These are phyloP conservation scores for Drosophila heteroneura DNA, from an alignment of 2,888 invertebrate genomes.

Conservation along the genomic window DNA sequence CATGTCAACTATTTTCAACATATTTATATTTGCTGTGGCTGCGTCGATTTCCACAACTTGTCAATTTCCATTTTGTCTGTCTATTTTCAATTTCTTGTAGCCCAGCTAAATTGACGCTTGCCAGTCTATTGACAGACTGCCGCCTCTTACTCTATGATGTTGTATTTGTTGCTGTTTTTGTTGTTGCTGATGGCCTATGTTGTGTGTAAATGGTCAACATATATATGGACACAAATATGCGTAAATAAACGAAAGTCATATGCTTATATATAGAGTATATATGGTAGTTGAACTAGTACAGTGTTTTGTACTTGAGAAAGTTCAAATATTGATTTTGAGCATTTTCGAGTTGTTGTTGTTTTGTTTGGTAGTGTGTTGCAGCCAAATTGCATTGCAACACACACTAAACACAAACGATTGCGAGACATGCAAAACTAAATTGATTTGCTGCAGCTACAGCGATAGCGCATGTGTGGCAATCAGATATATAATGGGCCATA, in stretches of 20 bases:
- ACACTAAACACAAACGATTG: constrained; percentile 17
- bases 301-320: constrained; percentile 53
- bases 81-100: constrained; percentile 74
- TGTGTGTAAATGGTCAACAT: constrained; percentile 71
- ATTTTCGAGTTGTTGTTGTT: neutral
- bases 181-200: constrained; percentile 47
- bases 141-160: constrained; percentile 19
- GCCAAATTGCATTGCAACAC: constrained; percentile 33
- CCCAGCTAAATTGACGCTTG: constrained; percentile 70
- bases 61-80: constrained; percentile 34
- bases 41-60: constrained; percentile 43
- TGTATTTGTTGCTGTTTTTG: constrained; percentile 18
- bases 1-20: constrained; percentile 53
- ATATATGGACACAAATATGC: constrained; percentile 71
- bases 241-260: constrained; percentile 62
- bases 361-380: constrained; percentile 8
- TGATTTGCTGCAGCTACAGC: constrained; percentile 42
- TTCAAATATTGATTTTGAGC: constrained; percentile 68
- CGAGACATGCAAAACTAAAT: constrained; percentile 56
- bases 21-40: constrained; percentile 15
- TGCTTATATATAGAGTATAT: constrained; percentile 8
- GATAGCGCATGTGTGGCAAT: constrained; percentile 20
- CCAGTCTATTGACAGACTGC: constrained; percentile 71
- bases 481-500: constrained; percentile 39
- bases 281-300: constrained; percentile 4